Conservation (phyloP, 1,140 invertebrate genomes). For the Hypothenemus hampei region DNA sequence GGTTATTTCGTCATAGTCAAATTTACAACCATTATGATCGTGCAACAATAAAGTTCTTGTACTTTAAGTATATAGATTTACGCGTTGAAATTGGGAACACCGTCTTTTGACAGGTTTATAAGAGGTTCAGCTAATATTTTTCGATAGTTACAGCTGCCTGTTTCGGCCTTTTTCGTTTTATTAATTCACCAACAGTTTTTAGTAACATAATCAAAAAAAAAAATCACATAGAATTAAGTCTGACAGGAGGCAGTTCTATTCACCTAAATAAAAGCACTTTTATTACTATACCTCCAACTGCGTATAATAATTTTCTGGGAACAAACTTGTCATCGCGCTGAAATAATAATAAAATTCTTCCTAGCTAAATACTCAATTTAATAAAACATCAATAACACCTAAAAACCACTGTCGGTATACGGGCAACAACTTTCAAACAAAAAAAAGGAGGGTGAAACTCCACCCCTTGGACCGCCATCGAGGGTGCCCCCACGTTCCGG, state of each 20-base stretch:
- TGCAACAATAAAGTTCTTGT: background rate
- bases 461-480: conserved; percentile 27
- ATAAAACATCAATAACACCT: conserved; percentile 29
- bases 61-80: conserved; percentile 1
- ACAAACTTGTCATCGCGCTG: too few relatives aligned
- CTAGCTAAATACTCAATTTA: conserved; percentile 30
- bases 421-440: conserved; percentile 22
- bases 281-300: too few relatives aligned
- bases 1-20: conserved; percentile 8
- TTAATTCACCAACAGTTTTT: too few relatives aligned
- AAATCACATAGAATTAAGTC: too few relatives aligned
- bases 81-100: conserved; percentile 9
- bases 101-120: conserved; percentile 5
- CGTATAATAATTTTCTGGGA: too few relatives aligned
- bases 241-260: too few relatives aligned
- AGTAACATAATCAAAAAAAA: too few relatives aligned
- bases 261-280: too few relatives aligned
- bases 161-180: background rate
- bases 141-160: background rate
- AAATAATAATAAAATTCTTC: conserved; percentile 27
- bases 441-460: conserved; percentile 22
- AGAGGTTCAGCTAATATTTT: background rate
- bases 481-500: conserved; percentile 26
- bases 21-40: conserved; percentile 1
- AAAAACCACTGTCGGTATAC: conserved; percentile 29